phyloP scores from a whole-genome alignment of 2,113 vertebrate species.

The Macquaria australasica region DNA sequence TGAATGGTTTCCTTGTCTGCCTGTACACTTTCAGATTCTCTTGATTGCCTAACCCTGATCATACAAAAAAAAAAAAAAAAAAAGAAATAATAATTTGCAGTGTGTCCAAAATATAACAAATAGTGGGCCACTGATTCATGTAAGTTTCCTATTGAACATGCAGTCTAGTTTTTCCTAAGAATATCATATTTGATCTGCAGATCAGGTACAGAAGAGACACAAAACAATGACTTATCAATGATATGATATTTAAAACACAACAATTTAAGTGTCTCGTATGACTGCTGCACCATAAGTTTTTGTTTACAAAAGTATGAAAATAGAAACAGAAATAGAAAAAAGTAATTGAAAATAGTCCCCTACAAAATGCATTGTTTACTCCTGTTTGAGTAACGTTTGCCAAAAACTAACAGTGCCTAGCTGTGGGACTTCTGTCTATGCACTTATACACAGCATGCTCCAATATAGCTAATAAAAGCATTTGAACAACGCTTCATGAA shows the following conservation, averaged over 20 bases:
- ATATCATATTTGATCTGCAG: neutral
- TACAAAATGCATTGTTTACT: neutral
- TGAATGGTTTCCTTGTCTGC: conserved; percentile 11
- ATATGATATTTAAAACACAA: neutral
- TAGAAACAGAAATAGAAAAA: too few relatives aligned
- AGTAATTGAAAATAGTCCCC: neutral
- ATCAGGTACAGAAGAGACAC: neutral
- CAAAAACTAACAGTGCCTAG: neutral
- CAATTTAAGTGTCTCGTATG: neutral
- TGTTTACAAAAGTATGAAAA: neutral
- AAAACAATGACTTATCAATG: neutral
- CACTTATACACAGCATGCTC: neutral
- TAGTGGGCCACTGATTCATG: neutral
- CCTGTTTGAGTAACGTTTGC: neutral
- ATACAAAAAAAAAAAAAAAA: neutral
- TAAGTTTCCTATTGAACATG: neutral
- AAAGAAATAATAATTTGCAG: neutral
- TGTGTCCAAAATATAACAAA: neutral
- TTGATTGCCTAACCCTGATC: neutral
- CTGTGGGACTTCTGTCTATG: neutral
- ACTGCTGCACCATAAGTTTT: neutral
- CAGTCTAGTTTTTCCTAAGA: neutral
- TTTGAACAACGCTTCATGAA: neutral
- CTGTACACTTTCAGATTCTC: neutral
- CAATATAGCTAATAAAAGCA: neutral